Evolutionary conservation across 2,797 vertebrate species (phyloP).

Genomic region (Molothrus ater): DNA sequence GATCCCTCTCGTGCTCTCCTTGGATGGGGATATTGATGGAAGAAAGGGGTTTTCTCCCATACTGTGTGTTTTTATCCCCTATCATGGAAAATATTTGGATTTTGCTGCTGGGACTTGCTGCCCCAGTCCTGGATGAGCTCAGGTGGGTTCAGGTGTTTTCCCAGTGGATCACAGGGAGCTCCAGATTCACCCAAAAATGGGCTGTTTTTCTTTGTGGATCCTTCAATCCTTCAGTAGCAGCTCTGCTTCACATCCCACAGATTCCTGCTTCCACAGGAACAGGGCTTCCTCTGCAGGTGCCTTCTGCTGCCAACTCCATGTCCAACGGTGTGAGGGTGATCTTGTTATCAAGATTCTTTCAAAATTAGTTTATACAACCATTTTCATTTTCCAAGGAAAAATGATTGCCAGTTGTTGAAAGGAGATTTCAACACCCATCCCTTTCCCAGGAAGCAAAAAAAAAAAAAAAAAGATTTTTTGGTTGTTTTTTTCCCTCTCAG

Average conservation of each 20-base stretch:
- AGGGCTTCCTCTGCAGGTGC: background rate
- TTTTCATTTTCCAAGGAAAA: background rate
- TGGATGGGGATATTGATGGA: too few species aligned
- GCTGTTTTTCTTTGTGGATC: accelerated
- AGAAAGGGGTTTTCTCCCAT: background rate
- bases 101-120: background rate
- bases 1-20: background rate
- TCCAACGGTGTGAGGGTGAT: background rate
- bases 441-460: background rate
- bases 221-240: background rate
- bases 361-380: background rate
- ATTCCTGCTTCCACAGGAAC: background rate
- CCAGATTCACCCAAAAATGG: background rate
- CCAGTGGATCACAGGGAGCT: background rate
- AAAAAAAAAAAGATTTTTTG: background rate
- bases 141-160: accelerated
- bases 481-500: background rate
- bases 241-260: background rate
- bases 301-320: background rate
- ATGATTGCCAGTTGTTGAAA: background rate
- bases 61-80: background rate
- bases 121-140: background rate
- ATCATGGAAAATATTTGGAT: accelerated
- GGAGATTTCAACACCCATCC: background rate
- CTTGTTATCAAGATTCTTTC: background rate